phyloP scores from a whole-genome alignment of 2,797 vertebrate species.

The Triplophysa bombifrons region DNA sequence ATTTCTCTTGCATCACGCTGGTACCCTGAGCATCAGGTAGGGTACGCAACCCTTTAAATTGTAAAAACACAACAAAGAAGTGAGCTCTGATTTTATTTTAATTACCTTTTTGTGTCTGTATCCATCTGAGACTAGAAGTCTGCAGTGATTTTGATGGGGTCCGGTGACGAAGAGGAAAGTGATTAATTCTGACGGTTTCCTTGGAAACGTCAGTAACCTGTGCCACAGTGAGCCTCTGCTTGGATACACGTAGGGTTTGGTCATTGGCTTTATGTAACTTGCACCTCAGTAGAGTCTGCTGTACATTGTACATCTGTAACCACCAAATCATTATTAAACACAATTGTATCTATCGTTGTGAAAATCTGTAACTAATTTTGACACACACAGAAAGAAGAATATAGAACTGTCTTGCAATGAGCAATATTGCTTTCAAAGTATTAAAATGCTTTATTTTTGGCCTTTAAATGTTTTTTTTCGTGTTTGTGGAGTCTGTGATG shows the following conservation, averaged over 20 bases:
- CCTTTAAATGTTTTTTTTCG: conserved; percentile 20
- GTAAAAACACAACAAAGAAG: conserved; percentile 16
- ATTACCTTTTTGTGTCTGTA: not conserved
- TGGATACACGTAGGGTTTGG: conserved; percentile 61
- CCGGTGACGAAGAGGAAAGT: not conserved
- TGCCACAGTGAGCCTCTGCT: conserved; percentile 76
- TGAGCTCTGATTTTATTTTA: conserved; percentile 21
- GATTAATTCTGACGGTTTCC: conserved; percentile 28
- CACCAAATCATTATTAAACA: conserved; percentile 76
- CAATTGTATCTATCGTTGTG: conserved; percentile 89
- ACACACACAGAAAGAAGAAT: conserved; percentile 53
- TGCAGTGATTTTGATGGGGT: not conserved
- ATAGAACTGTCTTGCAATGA: conserved; percentile 64
- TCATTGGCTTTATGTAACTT: conserved; percentile 57
- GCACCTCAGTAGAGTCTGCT: conserved; percentile 68
- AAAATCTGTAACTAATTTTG: conserved; percentile 85
- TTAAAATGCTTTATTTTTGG: conserved; percentile 42
- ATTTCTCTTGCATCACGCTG: conserved; percentile 16
- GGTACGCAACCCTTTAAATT: conserved; percentile 3
- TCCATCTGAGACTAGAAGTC: not conserved
- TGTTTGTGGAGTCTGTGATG: conserved; percentile 19
- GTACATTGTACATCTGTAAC: conserved; percentile 79
- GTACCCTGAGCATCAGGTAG: conserved; percentile 14
- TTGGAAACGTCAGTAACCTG: conserved; percentile 69
- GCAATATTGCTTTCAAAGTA: conserved; percentile 38